Conservation (phyloP, 2,113 vertebrate genomes). For the Tragelaphus strepsiceros region DNA sequence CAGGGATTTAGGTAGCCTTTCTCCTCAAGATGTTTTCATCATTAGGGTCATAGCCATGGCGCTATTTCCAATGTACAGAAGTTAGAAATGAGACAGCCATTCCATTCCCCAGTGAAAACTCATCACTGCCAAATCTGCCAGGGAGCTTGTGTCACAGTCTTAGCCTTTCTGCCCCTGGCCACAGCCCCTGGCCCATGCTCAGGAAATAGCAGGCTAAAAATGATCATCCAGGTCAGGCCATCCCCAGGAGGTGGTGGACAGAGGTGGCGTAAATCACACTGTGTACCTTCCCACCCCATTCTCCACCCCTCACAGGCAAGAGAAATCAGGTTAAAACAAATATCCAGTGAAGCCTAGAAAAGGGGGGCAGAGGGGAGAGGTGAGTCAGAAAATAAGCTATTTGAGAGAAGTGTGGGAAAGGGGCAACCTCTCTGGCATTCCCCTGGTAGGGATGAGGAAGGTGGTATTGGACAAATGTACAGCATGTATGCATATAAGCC, state of each 20-base stretch:
- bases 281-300: slow-evolving; percentile 13
- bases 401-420: neutral
- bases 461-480: slow-evolving; percentile 16
- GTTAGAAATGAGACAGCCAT: slow-evolving; percentile 19
- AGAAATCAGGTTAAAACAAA: slow-evolving; percentile 34
- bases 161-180: slow-evolving; percentile 38
- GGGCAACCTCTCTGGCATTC: neutral
- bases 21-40: slow-evolving; percentile 30
- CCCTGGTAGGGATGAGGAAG: neutral
- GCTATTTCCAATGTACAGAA: slow-evolving; percentile 18
- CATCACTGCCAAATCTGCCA: slow-evolving; percentile 24
- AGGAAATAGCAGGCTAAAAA: slow-evolving; percentile 72
- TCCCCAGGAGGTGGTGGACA: slow-evolving; percentile 41
- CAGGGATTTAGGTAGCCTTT: slow-evolving; percentile 16
- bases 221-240: slow-evolving; percentile 58
- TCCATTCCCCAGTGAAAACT: slow-evolving; percentile 12
- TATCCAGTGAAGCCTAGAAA: neutral
- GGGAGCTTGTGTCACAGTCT: slow-evolving; percentile 7
- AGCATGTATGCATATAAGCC: slow-evolving; percentile 38
- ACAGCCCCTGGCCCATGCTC: slow-evolving; percentile 14
- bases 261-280: slow-evolving; percentile 29
- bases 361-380: neutral
- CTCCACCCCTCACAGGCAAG: neutral
- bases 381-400: neutral
- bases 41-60: neutral